Conservation (phyloP, 2,888 invertebrate genomes). For the Agriopis marginaria region DNA sequence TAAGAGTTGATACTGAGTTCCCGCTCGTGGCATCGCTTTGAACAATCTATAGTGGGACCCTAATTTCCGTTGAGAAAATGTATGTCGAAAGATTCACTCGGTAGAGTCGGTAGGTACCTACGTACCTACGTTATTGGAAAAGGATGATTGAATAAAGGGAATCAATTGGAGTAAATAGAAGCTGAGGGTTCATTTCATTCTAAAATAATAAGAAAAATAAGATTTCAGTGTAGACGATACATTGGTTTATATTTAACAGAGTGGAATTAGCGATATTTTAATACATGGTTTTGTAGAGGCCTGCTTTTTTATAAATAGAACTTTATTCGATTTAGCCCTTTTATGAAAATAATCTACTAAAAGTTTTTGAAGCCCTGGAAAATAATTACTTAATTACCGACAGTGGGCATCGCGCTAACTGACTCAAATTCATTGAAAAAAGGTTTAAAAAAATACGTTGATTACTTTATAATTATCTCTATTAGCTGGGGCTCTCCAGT, state of each 20-base stretch:
- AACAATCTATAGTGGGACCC: constrained; percentile 61
- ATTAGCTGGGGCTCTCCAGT: too few relatives aligned
- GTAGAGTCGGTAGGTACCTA: not conserved
- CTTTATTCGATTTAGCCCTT: too few relatives aligned
- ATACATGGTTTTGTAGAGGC: too few relatives aligned
- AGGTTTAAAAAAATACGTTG: too few relatives aligned
- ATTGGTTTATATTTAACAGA: too few relatives aligned
- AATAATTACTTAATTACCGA: not conserved
- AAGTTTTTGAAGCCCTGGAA: too few relatives aligned
- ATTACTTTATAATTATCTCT: too few relatives aligned
- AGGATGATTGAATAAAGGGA: constrained; percentile 32
- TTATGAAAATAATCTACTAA: too few relatives aligned
- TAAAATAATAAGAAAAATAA: not conserved
- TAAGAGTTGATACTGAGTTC: constrained; percentile 8
- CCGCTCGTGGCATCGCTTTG: constrained; percentile 61
- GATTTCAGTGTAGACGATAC: too few relatives aligned
- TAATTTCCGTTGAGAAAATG: constrained; percentile 61
- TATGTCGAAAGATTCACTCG: constrained; percentile 33
- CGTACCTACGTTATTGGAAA: constrained; percentile 7
- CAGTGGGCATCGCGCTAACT: constrained; percentile 36
- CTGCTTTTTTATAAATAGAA: too few relatives aligned
- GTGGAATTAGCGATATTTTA: too few relatives aligned
- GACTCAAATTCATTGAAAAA: constrained; percentile 37
- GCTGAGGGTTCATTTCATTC: not conserved
- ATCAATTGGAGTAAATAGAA: constrained; percentile 23